These are phyloP conservation scores for Orgyia antiqua DNA, from an alignment of 2,888 invertebrate genomes.

Conservation along the genomic window DNA sequence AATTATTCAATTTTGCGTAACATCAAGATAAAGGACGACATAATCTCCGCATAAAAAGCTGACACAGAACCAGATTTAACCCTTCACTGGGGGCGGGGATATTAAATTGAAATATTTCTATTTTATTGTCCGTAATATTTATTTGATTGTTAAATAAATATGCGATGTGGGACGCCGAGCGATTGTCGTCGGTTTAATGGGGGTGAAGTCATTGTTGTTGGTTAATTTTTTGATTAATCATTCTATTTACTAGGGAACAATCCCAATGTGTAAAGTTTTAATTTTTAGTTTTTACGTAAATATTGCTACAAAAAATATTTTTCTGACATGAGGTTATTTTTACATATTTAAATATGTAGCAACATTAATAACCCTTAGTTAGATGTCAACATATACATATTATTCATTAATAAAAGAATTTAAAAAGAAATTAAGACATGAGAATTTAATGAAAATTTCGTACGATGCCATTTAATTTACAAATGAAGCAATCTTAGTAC, in stretches of 20 bases:
- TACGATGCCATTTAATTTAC: too few relatives aligned
- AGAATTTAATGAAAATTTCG: too few relatives aligned
- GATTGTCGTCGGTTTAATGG: constrained; percentile 67
- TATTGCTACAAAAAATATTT: constrained; percentile 14
- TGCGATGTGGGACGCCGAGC: constrained; percentile 68
- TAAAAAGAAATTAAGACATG: too few relatives aligned
- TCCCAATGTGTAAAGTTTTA: constrained; percentile 56
- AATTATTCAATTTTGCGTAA: constrained; percentile 71
- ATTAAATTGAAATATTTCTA: constrained; percentile 76
- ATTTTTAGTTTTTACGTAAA: constrained; percentile 31
- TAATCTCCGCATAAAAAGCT: constrained; percentile 60
- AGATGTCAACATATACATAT: too few relatives aligned
- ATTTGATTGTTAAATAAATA: constrained; percentile 78
- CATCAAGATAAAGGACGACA: constrained; percentile 61
- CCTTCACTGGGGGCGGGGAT: constrained; percentile 65
- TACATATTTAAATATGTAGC: too few relatives aligned
- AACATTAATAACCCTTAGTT: too few relatives aligned
- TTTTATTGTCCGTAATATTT: constrained; percentile 77
- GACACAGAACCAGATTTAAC: constrained; percentile 57
- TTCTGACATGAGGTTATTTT: too few relatives aligned
- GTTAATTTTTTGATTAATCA: constrained; percentile 79
- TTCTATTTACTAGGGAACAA: constrained; percentile 50
- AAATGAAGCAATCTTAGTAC: too few relatives aligned
- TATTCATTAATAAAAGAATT: too few relatives aligned
- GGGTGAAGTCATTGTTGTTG: constrained; percentile 66